Evolutionary conservation across 2,113 vertebrate genomes (phyloP), one percentile per base, ranked within the genome.

Genomic region (Nothocercus nigrocapillus): DNA sequence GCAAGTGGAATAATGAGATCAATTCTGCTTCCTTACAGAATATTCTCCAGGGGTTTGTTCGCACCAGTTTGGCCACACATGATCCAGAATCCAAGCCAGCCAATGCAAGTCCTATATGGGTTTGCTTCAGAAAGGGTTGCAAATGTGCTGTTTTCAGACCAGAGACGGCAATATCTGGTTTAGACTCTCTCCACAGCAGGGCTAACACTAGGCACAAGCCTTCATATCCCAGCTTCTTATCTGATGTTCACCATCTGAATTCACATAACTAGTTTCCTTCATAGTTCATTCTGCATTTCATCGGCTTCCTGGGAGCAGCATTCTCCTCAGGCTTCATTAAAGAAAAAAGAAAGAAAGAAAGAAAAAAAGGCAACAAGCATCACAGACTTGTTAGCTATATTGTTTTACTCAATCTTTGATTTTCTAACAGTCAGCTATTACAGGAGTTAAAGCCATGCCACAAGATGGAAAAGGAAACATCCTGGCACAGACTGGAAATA

Each of bases 91-190:
- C 20, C 44, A 13, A 0, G 0, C 32, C 45, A 70, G 49, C 18
- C 44, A 7, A 3, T 0, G 0, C 2, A 56, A 67, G 11, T 81
- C 64, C 51, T 34, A 3, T 9, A 30, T 0, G 4, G 72, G 32
- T 81, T 63, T 32, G 14, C 54, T 90, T 70, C 69, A 1, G 16
- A 13, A 54, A 36, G 45, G 28, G 24, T 4, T 38, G n/a, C 32
- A 69, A 2, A 44, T 21, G 11, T 34, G 40, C 32, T 89, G 14
- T 67, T 86, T 72, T 28, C 58, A 67, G 40, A 11, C 1, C 30
- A 40, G 34, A 91, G 20, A 18, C 19, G 2, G 4, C 0, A 30
- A 21, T 2, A 81, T 8, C 36, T 42, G 4, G 0, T n/a, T 28
- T 2, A 30, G 36, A 69, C 42, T 66, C 49, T 64, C 90, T 69